Evolutionary conservation across 2,113 vertebrate species (phyloP).

Genomic region (Chloropsis hardwickii): DNA sequence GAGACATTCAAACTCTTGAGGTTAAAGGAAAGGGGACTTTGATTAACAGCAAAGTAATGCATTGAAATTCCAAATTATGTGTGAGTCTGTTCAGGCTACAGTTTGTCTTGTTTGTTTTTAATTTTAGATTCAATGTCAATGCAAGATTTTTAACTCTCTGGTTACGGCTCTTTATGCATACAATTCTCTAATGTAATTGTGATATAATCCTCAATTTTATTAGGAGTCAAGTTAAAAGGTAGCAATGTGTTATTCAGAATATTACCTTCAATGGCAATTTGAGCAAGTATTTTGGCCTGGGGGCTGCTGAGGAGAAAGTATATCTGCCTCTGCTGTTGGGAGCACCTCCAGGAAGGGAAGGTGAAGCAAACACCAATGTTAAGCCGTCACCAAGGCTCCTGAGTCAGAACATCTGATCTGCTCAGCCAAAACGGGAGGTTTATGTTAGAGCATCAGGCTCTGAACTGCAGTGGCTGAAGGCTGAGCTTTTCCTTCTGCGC

Average conservation of each 20-base stretch:
- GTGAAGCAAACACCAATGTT: neutral
- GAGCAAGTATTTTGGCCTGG: neutral
- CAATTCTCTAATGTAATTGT: conserved; percentile 16
- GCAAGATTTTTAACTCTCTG: conserved; percentile 47
- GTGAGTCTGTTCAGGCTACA: neutral
- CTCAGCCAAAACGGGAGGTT: neutral
- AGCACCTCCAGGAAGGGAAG: neutral
- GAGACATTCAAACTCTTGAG: conserved; percentile 39
- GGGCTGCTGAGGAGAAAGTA: neutral
- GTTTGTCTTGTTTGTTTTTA: conserved; percentile 49
- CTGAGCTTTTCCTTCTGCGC: neutral
- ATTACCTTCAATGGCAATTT: neutral
- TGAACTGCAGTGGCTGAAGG: neutral
- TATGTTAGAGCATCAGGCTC: neutral
- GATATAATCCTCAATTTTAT: conserved; percentile 15
- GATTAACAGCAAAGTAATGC: conserved; percentile 57
- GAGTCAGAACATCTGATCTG: neutral
- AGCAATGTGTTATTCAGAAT: neutral
- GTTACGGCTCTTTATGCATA: neutral
- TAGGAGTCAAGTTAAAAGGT: neutral
- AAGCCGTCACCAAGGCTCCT: neutral
- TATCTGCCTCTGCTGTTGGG: neutral
- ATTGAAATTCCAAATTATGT: conserved; percentile 54
- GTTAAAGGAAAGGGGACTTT: conserved; percentile 60
- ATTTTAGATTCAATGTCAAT: conserved; percentile 48